Percentiles rank a stretch among this genome's conserved stretches.
Evolutionary conservation across 2,888 invertebrate genomes (phyloP).

Genomic region (Tenthredo scrophulariae): DNA sequence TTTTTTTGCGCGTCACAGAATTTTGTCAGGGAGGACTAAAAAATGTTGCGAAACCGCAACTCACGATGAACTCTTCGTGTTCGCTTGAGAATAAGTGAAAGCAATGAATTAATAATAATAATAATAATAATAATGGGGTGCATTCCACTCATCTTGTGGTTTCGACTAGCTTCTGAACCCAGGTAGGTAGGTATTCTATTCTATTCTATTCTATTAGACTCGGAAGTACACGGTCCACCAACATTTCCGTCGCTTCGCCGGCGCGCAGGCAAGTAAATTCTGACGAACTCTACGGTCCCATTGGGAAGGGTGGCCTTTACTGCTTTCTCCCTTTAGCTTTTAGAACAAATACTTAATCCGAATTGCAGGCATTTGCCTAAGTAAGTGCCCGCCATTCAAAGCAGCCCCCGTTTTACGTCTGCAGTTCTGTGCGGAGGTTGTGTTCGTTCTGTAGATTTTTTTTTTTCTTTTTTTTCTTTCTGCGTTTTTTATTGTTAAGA

Average conservation of each 20-base stretch:
- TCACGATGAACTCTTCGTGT: not conserved
- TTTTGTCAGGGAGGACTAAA: not conserved
- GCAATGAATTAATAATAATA: not conserved
- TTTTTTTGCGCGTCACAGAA: not conserved
- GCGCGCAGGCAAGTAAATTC: conserved; percentile 66
- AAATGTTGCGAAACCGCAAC: not conserved
- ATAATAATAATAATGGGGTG: not conserved
- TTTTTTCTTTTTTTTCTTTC: conserved; percentile 57
- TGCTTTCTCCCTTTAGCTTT: conserved; percentile 71
- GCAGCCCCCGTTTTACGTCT: conserved; percentile 70
- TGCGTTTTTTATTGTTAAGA: conserved; percentile 22
- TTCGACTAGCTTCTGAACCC: conserved; percentile 1
- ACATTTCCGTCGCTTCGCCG: conserved; percentile 63
- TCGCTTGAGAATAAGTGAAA: not conserved
- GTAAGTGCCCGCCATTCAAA: conserved; percentile 75
- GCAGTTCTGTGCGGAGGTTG: conserved; percentile 59
- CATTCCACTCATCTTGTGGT: not conserved
- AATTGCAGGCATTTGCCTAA: conserved; percentile 76
- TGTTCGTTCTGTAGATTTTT: conserved; percentile 55
- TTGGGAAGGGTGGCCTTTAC: conserved; percentile 68
- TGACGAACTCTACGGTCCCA: conserved; percentile 68
- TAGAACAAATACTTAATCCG: conserved; percentile 77
- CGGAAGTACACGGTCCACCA: conserved; percentile 54
- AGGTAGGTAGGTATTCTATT: not conserved
- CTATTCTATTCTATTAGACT: conserved; percentile 25